Base-by-base conservation (phyloP, 2,797 vertebrate genomes). In the Diceros bicornis region DNA sequence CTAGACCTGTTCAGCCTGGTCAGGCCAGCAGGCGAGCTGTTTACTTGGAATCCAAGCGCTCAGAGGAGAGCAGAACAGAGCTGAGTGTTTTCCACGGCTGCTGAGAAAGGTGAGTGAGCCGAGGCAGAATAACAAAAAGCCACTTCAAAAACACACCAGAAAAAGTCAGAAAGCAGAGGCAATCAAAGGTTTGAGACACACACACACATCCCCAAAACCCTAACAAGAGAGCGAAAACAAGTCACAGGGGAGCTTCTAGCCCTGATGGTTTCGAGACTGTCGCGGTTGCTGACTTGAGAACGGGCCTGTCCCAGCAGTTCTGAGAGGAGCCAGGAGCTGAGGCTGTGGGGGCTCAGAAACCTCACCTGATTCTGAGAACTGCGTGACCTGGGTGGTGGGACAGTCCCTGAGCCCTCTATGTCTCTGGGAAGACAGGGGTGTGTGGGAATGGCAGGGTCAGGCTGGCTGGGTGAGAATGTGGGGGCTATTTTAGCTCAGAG, bases 131-230 rank as follows among this genome's bases (percentile, higher is more conserved):
- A 98, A 23, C 95, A 91, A 97, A 96, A 98, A 99, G 98, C 98
- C 98, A 99, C 99, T 98, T 99, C 98, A 99, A 98, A 98, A 98
- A 98, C 97, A 98, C 74, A 78, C 47, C 93, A 93, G 96, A 97
- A 96, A 97, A 97, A 98, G 69, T 87, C 96, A 97, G 57, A 96
- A 94, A 96, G 97, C 93, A n/a, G 85, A 95, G 0, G 21, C 75
- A 59, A 88, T 74, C 87, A 71, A 88, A 97, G 97, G 87, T 94
- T 77, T 98, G 97, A 97, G 89, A 98, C 27, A 68, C 37, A 74
- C 41, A 4, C 21, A 0, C 81, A 21, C 77, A 2, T 47, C 82
- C 69, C 61, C 44, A 27, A 84, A 97, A 75, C 89, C 78, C 96
- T 75, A 78, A 71, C 92, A 77, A 81, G 89, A 97, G 91, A 97